phyloP scores from a whole-genome alignment of 1,140 invertebrate genomes.

The Araneus ventricosus region DNA sequence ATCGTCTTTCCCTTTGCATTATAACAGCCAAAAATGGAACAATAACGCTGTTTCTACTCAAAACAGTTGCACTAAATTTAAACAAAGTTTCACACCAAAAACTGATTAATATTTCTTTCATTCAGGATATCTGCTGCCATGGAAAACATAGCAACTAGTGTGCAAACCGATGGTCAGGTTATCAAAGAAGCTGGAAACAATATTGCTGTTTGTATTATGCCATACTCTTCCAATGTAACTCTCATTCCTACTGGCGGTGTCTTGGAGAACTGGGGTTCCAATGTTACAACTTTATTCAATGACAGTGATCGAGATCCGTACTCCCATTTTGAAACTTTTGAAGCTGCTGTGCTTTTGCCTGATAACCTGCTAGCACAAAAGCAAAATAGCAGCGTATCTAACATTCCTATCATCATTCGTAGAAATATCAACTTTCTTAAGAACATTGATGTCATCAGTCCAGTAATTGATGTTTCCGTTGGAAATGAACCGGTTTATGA shows the following conservation, averaged over 20 bases:
- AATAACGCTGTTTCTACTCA: too few relatives aligned
- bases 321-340: background rate
- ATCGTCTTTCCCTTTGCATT: too few relatives aligned
- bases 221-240: background rate
- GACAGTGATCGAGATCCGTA: background rate
- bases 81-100: too few relatives aligned
- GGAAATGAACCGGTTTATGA: background rate
- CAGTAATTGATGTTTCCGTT: conserved; percentile 13
- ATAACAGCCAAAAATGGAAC: too few relatives aligned
- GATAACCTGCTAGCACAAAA: background rate
- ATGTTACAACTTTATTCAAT: conserved; percentile 25
- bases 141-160: background rate
- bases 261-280: background rate
- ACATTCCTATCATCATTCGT: conserved; percentile 6
- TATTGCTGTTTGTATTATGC: background rate
- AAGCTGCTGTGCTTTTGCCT: background rate
- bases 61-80: too few relatives aligned
- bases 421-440: background rate
- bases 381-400: background rate
- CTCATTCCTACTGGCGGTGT: background rate
- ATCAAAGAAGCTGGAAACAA: background rate
- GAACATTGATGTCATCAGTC: conserved; percentile 8
- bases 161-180: background rate
- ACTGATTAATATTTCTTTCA: background rate
- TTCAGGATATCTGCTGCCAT: background rate